Evolutionary conservation across 92 coral and sea anemone genomes (phyloP).

Genomic region (Heteractis magnifica): DNA sequence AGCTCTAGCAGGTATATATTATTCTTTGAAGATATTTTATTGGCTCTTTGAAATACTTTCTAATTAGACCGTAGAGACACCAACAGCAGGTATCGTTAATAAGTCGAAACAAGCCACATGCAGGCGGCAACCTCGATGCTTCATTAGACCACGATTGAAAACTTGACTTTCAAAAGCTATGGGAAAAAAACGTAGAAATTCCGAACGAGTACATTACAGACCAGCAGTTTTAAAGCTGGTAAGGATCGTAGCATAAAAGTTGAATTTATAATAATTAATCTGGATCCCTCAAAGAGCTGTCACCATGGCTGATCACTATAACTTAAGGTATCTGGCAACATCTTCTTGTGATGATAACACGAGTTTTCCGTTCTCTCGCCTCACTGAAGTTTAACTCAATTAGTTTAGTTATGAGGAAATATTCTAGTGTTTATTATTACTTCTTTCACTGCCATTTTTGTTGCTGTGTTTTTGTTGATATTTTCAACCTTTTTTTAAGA

Average conservation of each 20-base stretch:
- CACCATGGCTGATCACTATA: too few species aligned
- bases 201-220: background rate
- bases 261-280: background rate
- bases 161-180: background rate
- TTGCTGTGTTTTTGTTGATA: too few species aligned
- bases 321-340: too few species aligned
- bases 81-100: background rate
- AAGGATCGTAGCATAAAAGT: too few species aligned
- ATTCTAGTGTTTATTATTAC: too few species aligned
- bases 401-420: too few species aligned
- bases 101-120: background rate
- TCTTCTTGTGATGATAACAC: too few species aligned
- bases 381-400: too few species aligned
- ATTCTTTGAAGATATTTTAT: background rate
- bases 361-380: too few species aligned
- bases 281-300: background rate
- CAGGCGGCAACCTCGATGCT: background rate
- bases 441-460: too few species aligned
- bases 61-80: background rate
- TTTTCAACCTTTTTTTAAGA: too few species aligned
- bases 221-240: too few species aligned
- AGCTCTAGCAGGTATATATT: constrained; percentile 3
- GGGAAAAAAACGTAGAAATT: background rate
- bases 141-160: background rate
- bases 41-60: constrained; percentile 1